Evolutionary conservation across 2,888 invertebrate species (phyloP), one percentile per base, ranked within the genome.

Genomic region (Sinelater perroti): DNA sequence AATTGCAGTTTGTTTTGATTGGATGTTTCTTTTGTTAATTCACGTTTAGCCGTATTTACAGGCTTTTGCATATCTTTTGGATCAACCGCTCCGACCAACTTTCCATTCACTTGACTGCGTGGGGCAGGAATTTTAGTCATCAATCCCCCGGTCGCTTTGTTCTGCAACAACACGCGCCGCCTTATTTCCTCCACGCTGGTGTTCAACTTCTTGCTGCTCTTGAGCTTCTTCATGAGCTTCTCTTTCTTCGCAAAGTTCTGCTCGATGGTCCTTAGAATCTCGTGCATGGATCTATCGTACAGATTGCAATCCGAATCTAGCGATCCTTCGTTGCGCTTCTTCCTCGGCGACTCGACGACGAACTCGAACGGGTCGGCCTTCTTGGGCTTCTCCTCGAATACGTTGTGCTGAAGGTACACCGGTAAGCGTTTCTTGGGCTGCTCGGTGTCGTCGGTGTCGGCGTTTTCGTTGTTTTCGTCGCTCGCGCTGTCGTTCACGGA

Each of bases 381-480:
- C 1, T 2, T n/a, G 6, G n/a, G n/a, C 7, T 7, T 44, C 10
- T 28, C 16, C 6, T 28, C n/a, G 4, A 4, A 7, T 16, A 6
- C 10, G 1, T 17, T 10, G 13, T 7, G 5, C 10, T 30, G 30
- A 6, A 44, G 18, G 13, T 44, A 44, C 1, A 44, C 44, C 1
- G 67, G 66, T 2, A 65, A 30, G 14, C 45, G 56, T 45, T 31
- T 40, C 51, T 60, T 31, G n/a, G n/a, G n/a, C n/a, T n/a, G n/a
- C n/a, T n/a, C n/a, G n/a, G n/a, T n/a, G n/a, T n/a, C n/a, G n/a
- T n/a, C n/a, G 33, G 30, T 11, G 7, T 51, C 40, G 26, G 16
- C 11, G 20, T 38, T 13, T 38, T n/a, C 2, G 1, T 38, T 38
- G 20, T 20, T 11, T 38, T 3, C 10, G 6, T 10, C 10, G 1